Conservation (phyloP, 2,888 invertebrate genomes). For the Hermaeophaga mercurialis region DNA sequence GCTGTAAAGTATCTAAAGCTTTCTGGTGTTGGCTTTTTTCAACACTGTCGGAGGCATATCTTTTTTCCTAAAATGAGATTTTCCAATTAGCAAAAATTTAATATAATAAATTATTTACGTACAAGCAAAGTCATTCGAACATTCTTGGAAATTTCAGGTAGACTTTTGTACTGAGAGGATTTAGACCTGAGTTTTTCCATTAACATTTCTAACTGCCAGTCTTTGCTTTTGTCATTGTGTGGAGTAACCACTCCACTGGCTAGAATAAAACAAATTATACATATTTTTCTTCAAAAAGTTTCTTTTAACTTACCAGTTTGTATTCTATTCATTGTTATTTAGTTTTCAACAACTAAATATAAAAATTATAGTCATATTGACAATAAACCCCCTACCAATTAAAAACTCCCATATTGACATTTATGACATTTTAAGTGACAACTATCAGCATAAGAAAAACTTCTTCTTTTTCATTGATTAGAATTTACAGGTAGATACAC, state of each 20-base stretch:
- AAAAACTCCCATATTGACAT: too few species aligned
- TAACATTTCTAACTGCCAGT: conserved; percentile 82
- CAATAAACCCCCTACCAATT: too few species aligned
- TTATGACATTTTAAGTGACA: too few species aligned
- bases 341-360: background rate
- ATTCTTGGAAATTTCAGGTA: conserved; percentile 86
- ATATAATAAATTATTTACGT: conserved; percentile 51
- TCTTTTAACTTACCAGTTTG: conserved; percentile 1
- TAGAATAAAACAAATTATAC: conserved; percentile 6
- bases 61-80: conserved; percentile 72
- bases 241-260: conserved; percentile 36
- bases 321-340: conserved; percentile 8
- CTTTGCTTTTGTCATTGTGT: conserved; percentile 66
- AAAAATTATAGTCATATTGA: conserved; percentile 3
- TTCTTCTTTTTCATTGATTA: too few species aligned
- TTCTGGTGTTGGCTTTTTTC: conserved; percentile 87
- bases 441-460: too few species aligned
- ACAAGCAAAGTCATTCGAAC: conserved; percentile 86
- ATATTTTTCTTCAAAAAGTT: background rate
- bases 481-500: too few species aligned
- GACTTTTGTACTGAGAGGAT: conserved; percentile 78
- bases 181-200: conserved; percentile 92
- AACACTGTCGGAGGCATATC: conserved; percentile 83
- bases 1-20: conserved; percentile 89
- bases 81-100: background rate